A percentile compares a stretch with the other conserved stretches of the same genome.
phyloP scores from a whole-genome alignment of 1,140 invertebrate species.

The Brachionus paranguensis region DNA sequence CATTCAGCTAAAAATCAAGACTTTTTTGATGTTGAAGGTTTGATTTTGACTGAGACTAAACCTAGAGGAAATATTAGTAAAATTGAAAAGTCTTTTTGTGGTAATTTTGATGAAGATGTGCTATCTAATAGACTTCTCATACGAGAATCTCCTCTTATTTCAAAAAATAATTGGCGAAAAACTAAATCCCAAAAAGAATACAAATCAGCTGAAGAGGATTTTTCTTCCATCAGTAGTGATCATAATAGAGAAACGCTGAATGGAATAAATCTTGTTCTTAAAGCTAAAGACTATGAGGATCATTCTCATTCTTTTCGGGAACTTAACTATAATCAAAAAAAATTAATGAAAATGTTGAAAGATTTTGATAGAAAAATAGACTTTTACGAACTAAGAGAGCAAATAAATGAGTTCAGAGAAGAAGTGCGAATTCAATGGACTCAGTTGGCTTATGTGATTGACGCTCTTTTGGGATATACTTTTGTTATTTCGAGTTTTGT shows the following conservation, averaged over 20 bases:
- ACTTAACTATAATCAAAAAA: background rate
- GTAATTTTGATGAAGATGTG: background rate
- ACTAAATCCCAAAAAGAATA: background rate
- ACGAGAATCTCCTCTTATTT: background rate
- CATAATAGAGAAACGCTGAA: background rate
- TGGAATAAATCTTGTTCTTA: background rate
- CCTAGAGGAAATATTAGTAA: background rate
- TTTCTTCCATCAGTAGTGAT: background rate
- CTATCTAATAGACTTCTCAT: background rate
- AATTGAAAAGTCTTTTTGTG: background rate
- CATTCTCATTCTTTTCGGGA: background rate
- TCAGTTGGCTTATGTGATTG: constrained; percentile 17
- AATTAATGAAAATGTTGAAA: background rate
- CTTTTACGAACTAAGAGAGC: background rate
- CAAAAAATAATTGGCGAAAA: background rate
- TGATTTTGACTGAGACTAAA: background rate
- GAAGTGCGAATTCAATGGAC: constrained; percentile 38
- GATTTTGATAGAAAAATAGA: constrained; percentile 1
- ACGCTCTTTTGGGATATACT: constrained; percentile 4
- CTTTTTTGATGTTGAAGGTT: background rate
- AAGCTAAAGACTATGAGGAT: background rate
- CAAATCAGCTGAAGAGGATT: background rate
- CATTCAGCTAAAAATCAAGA: background rate
- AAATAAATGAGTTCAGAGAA: constrained; percentile 9
- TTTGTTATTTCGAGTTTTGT: constrained; percentile 18